Base-by-base conservation (phyloP, 2,888 invertebrate species). In the Synanthedon tipuliformis region DNA sequence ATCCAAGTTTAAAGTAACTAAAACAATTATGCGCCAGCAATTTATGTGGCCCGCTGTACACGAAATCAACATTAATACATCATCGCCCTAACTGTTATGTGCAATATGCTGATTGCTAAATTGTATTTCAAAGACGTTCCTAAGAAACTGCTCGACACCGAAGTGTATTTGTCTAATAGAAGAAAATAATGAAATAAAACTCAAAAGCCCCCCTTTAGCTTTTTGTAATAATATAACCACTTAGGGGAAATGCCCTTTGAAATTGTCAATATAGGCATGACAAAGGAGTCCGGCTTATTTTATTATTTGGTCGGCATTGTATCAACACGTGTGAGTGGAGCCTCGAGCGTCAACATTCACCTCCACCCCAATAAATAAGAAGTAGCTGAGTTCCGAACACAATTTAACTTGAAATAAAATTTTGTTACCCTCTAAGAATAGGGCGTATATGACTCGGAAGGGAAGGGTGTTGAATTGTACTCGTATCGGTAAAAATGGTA, bases 391-490 rank as follows among this genome's bases (percentile, higher is more conserved):
- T 76, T 70, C 75, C 69, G 70, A 84, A 82, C 78, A 81, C 82
- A 81, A 85, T 86, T 85, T 84, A 81, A 85, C 77, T 83, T 78
- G 76, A 81, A 85, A 85, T 84, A 84, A 84, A 84, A 83, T 83
- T 82, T 80, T 76, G 78, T 71, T 78, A 77, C 78, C 83, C 80
- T 69, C 68, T 74, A 64, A 75, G 77, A 78, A 80, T 78, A 70
- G 72, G 69, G 64, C 66, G 75, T 80, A 81, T 80, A 84, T 78
- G 81, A 72, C 61, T 70, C 70, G 76, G 76, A 80, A 78, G 68
- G 68, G 75, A 71, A 69, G 71, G 75, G 67, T 34, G 34, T 34
- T 8, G 5, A 23, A 23, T 34, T 34, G 34, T 34, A 34, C 10
- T 10, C 34, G 34, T 34, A 34, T 34, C 34, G 34, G 34, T 34